Conservation (phyloP, 92 coral and sea anemone genomes). For the Chrysogorgia sp. region DNA sequence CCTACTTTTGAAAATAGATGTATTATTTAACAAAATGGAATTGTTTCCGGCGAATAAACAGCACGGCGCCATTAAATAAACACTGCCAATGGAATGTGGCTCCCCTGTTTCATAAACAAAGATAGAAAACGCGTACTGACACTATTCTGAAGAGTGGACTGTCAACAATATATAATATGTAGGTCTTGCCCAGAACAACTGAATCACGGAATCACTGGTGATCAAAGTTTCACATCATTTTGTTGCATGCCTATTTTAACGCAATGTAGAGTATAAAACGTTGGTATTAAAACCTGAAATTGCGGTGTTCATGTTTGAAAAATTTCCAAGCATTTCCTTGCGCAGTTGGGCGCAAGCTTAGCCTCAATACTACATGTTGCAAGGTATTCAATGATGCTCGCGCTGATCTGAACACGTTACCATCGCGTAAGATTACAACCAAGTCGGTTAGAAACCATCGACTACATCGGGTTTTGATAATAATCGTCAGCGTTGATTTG, state of each 20-base stretch:
- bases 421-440: not conserved
- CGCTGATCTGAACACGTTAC: slow-evolving; percentile 1
- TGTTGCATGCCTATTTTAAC: too few relatives aligned
- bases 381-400: not conserved
- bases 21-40: slow-evolving; percentile 43
- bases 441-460: not conserved
- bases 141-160: too few relatives aligned
- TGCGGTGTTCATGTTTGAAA: not conserved
- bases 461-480: not conserved
- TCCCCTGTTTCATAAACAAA: slow-evolving; percentile 35
- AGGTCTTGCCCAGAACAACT: slow-evolving; percentile 28
- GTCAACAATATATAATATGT: too few relatives aligned
- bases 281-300: not conserved
- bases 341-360: slow-evolving; percentile 37
- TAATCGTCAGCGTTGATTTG: slow-evolving; percentile 35
- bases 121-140: not conserved
- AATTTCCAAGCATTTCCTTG: slow-evolving; percentile 28
- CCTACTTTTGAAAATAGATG: slow-evolving; percentile 45
- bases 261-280: too few relatives aligned
- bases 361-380: not conserved
- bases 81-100: slow-evolving; percentile 39
- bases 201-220: too few relatives aligned
- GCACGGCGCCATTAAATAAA: slow-evolving; percentile 53
- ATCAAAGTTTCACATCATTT: too few relatives aligned
- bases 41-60: slow-evolving; percentile 45